Conservation (phyloP, 2,113 vertebrate genomes). For the Nipponia nippon region DNA sequence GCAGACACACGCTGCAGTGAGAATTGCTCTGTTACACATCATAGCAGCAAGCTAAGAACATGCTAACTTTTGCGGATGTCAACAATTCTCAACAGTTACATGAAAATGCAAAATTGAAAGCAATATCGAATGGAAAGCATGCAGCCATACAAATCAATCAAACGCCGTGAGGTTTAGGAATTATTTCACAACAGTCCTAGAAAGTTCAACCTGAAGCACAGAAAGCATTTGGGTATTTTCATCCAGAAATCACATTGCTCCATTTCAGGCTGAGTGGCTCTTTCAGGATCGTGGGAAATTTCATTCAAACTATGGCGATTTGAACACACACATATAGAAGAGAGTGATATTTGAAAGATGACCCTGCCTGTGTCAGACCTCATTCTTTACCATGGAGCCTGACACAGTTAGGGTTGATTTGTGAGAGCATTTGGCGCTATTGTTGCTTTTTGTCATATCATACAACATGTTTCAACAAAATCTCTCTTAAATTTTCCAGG, state of each 20-base stretch:
- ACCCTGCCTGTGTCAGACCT: conserved; percentile 13
- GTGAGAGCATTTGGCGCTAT: conserved; percentile 44
- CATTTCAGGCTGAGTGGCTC: conserved; percentile 27
- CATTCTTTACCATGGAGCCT: background rate
- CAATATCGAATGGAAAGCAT: conserved; percentile 29
- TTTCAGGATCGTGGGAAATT: conserved; percentile 49
- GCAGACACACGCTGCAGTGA: conserved; percentile 7
- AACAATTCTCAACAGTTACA: background rate
- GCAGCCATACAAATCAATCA: conserved; percentile 34
- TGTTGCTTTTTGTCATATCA: conserved; percentile 33
- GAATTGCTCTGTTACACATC: background rate
- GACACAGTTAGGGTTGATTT: background rate
- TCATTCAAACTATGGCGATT: background rate
- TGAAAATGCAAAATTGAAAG: background rate
- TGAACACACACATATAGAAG: background rate
- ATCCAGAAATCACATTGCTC: background rate
- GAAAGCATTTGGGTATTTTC: background rate
- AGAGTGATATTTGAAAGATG: background rate
- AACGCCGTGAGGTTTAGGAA: conserved; percentile 29
- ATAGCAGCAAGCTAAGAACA: conserved; percentile 24
- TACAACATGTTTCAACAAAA: conserved; percentile 20
- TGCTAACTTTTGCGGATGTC: conserved; percentile 10
- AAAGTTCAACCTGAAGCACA: conserved; percentile 43
- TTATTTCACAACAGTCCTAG: conserved; percentile 58
- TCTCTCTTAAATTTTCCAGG: conserved; percentile 26